These are phyloP conservation scores for Hippocampus barbouri DNA, from an alignment of 2,113 vertebrate genomes.

Conservation along the genomic window DNA sequence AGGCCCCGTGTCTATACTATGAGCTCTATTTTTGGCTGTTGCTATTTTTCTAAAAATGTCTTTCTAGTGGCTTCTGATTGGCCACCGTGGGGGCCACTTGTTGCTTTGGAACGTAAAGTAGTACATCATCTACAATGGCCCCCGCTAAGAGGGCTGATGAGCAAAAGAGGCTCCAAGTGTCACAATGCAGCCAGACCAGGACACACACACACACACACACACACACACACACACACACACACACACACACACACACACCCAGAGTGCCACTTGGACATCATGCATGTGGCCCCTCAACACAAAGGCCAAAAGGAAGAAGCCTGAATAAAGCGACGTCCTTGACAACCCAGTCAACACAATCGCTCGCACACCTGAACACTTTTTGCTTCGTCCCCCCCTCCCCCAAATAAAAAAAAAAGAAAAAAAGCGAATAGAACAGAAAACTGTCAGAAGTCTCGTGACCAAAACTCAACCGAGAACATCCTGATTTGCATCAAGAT, in stretches of 20 bases:
- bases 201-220: no score
- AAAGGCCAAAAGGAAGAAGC: constrained; percentile 37
- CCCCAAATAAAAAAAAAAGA: neutral
- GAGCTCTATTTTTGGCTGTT: neutral
- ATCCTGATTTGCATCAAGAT: constrained; percentile 76
- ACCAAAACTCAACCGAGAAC: constrained; percentile 61
- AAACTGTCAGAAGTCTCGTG: constrained; percentile 56
- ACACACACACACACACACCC: neutral
- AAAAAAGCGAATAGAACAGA: neutral
- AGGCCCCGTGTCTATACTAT: neutral
- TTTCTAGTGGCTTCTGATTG: neutral
- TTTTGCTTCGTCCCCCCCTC: no score
- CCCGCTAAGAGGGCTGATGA: neutral
- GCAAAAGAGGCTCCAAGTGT: neutral
- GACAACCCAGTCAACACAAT: constrained; percentile 53
- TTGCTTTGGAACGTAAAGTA: neutral
- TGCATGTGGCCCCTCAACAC: constrained; percentile 44
- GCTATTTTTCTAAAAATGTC: neutral
- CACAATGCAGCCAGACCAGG: neutral
- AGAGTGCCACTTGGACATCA: constrained; percentile 63
- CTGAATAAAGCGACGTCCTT: constrained; percentile 22
- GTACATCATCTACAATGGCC: neutral
- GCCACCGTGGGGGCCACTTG: neutral
- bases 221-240: neutral
- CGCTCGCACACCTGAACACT: constrained; percentile 8